phyloP scores from a whole-genome alignment of 2,797 vertebrate genomes.

The Kryptopterus vitreolus region DNA sequence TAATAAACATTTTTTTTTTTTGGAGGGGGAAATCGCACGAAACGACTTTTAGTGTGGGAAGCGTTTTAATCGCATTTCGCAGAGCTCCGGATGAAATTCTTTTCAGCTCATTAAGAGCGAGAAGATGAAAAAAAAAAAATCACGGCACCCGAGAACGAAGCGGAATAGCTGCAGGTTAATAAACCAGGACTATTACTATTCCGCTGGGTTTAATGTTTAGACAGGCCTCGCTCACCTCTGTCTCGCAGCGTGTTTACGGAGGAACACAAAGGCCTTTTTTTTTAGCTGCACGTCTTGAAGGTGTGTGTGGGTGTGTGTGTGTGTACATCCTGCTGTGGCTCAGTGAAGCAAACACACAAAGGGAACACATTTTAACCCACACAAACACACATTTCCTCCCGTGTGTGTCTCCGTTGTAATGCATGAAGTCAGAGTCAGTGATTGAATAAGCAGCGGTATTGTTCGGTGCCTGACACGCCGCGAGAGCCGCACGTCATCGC shows the following conservation, averaged over 20 bases:
- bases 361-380: too few species aligned
- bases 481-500: background rate
- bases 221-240: background rate
- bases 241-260: conserved; percentile 1
- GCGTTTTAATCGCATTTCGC: background rate
- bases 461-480: conserved; percentile 37
- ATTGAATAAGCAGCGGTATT: conserved; percentile 41
- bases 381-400: background rate
- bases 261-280: conserved; percentile 13
- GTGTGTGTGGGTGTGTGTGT: background rate
- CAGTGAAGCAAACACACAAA: background rate
- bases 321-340: background rate
- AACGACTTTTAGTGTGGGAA: background rate
- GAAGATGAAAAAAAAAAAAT: background rate
- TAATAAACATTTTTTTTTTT: conserved; percentile 1
- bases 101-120: background rate
- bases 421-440: conserved; percentile 39
- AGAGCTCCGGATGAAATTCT: background rate
- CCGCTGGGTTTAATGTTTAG: conserved; percentile 7
- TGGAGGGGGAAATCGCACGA: background rate
- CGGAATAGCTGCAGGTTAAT: background rate
- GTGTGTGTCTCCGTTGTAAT: conserved; percentile 19
- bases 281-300: background rate
- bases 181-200: too few species aligned
- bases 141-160: background rate